phyloP scores from a whole-genome alignment of 53 echinoderm and acorn worm genomes.

The Arbacia lixula region DNA sequence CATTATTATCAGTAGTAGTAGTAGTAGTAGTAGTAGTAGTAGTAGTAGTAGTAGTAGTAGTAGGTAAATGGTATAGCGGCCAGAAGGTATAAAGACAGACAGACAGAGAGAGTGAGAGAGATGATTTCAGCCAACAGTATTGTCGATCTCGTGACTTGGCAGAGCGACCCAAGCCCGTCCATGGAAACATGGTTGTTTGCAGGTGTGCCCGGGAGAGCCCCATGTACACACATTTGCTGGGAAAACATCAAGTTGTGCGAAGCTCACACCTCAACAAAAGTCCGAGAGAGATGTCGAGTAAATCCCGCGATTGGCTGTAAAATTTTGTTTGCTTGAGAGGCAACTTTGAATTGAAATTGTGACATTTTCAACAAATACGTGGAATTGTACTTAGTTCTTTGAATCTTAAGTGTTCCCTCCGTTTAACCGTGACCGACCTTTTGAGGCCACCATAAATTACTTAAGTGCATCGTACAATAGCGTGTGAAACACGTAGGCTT shows the following conservation, averaged over 20 bases:
- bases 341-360: constrained; percentile 20
- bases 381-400: constrained; percentile 14
- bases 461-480: too few species aligned
- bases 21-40: too few species aligned
- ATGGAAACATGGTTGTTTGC: constrained; percentile 10
- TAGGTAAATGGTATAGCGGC: too few species aligned
- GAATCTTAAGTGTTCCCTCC: constrained; percentile 8
- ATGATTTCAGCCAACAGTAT: too few species aligned
- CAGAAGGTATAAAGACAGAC: too few species aligned
- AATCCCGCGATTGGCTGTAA: constrained; percentile 36
- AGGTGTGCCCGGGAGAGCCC: constrained; percentile 9
- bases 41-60: too few species aligned
- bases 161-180: too few species aligned
- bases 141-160: too few species aligned
- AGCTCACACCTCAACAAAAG: constrained; percentile 21
- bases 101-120: too few species aligned
- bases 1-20: too few species aligned
- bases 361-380: constrained; percentile 37
- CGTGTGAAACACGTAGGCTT: too few species aligned
- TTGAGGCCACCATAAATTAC: too few species aligned
- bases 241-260: constrained; percentile 36
- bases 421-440: constrained; percentile 22
- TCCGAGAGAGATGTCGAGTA: constrained; percentile 19
- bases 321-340: constrained; percentile 29
- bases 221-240: constrained; percentile 15